Conservation (phyloP, 2,888 invertebrate species). For the Tinea trinotella region DNA sequence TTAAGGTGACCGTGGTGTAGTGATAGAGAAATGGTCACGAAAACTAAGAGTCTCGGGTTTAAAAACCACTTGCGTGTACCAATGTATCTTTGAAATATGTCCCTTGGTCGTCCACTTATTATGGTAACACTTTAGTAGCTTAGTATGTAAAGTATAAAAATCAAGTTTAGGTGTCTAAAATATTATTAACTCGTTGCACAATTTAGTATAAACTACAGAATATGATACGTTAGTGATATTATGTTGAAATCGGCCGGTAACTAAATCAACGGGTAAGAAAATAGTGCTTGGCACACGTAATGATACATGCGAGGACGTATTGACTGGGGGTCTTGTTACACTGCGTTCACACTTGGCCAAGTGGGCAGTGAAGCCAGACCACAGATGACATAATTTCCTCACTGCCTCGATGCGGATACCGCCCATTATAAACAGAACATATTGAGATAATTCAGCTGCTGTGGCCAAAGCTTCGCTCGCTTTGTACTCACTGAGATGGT, state of each 20-base stretch:
- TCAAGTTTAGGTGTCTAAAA: not conserved
- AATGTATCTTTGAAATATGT: too few relatives aligned
- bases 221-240: not conserved
- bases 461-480: conserved; percentile 1
- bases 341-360: conserved; percentile 26
- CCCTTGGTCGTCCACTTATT: too few relatives aligned
- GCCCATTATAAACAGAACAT: conserved; percentile 14
- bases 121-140: too few relatives aligned
- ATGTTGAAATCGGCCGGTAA: conserved; percentile 16
- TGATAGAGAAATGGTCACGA: too few relatives aligned
- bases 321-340: conserved; percentile 27
- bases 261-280: conserved; percentile 21
- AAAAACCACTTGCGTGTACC: too few relatives aligned
- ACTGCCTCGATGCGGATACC: conserved; percentile 1
- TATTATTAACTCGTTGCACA: too few relatives aligned
- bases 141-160: not conserved
- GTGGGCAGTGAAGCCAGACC: conserved; percentile 1
- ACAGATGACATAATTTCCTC: conserved; percentile 18
- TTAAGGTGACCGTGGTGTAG: too few relatives aligned
- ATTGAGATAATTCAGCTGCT: conserved; percentile 18
- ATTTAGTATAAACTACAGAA: not conserved
- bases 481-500: not conserved
- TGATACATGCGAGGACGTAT: conserved; percentile 23
- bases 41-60: too few relatives aligned
- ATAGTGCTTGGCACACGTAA: conserved; percentile 22